These are phyloP conservation scores for Lemur catta DNA, from an alignment of 2,797 vertebrate genomes.

Conservation along the genomic window DNA sequence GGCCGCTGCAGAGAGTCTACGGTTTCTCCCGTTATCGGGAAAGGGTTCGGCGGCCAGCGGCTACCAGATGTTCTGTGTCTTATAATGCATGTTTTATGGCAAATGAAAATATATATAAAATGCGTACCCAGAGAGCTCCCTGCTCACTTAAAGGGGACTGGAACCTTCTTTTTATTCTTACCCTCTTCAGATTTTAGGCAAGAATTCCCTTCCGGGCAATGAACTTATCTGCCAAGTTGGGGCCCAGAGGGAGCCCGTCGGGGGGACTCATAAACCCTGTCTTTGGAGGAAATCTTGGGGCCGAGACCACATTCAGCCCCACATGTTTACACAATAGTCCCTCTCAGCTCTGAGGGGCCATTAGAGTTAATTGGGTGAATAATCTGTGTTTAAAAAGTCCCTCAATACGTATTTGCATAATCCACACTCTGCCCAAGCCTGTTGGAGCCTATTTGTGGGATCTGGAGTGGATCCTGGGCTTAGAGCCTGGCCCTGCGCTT, in stretches of 20 bases:
- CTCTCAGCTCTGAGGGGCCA: conserved; percentile 76
- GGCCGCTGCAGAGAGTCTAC: conserved; percentile 53
- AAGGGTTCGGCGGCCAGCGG: conserved; percentile 53
- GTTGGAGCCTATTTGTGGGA: conserved; percentile 46
- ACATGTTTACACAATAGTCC: conserved; percentile 78
- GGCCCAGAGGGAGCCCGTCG: conserved; percentile 38
- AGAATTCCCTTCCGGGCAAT: conserved; percentile 47
- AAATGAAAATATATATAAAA: conserved; percentile 72
- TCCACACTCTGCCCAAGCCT: conserved; percentile 67
- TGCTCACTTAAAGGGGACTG: conserved; percentile 43
- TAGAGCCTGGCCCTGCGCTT: neutral
- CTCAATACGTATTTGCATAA: conserved; percentile 78
- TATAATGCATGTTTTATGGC: conserved; percentile 66
- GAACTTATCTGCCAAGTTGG: conserved; percentile 71
- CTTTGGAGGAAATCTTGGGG: conserved; percentile 74
- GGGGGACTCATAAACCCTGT: conserved; percentile 64
- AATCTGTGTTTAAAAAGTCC: conserved; percentile 81
- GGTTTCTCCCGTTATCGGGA: conserved; percentile 34
- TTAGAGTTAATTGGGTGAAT: conserved; percentile 78
- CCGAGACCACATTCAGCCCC: conserved; percentile 53
- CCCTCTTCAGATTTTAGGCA: conserved; percentile 62
- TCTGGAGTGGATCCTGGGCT: conserved; percentile 48
- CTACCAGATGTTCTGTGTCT: conserved; percentile 67
- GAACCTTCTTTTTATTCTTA: conserved; percentile 65
- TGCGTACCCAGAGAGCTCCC: conserved; percentile 47